Evolutionary conservation across 2,113 vertebrate genomes (phyloP).

Genomic region (Panthera tigris): DNA sequence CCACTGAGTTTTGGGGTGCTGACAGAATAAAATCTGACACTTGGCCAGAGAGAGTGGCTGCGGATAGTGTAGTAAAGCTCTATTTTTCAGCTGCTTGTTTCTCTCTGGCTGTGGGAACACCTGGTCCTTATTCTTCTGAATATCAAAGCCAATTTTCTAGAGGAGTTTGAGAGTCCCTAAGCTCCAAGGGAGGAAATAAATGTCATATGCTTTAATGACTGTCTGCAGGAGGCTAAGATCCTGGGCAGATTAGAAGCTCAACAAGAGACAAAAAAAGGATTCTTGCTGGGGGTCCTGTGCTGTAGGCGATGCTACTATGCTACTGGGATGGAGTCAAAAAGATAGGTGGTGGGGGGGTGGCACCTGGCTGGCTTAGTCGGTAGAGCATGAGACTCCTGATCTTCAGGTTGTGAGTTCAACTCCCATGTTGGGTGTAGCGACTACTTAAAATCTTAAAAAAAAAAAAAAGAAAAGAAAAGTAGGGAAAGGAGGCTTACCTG

Average conservation of each 20-base stretch:
- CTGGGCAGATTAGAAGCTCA: background rate
- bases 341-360: background rate
- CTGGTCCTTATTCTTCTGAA: slow-evolving; percentile 47
- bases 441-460: too few species aligned
- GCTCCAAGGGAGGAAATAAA: slow-evolving; percentile 27
- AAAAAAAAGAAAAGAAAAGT: background rate
- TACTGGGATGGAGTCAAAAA: background rate
- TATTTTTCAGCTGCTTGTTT: background rate
- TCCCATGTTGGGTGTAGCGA: too few species aligned
- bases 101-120: background rate
- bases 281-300: background rate
- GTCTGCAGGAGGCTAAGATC: background rate
- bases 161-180: background rate
- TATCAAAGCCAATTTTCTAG: slow-evolving; percentile 17
- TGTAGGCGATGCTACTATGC: background rate
- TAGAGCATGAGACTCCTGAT: too few species aligned
- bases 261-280: background rate
- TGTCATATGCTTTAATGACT: background rate
- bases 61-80: background rate
- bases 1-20: background rate
- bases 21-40: background rate
- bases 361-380: too few species aligned
- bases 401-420: too few species aligned
- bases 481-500: slow-evolving; percentile 87
- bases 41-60: background rate